Percentiles rank a stretch among this genome's conserved stretches.
Conservation (phyloP, 1,140 invertebrate genomes). For the Elymnias hypermnestra region DNA sequence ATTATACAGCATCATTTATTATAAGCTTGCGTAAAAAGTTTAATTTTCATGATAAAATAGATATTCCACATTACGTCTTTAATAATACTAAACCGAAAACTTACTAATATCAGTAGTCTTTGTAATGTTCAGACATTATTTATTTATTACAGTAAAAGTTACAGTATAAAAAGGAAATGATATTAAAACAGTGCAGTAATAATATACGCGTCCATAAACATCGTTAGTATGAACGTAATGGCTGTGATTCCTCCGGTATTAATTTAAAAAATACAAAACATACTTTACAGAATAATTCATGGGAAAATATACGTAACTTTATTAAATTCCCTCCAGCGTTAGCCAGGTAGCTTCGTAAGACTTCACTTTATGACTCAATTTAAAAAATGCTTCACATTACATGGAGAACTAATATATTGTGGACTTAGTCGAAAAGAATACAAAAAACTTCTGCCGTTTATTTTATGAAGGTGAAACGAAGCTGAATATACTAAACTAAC, state of each 20-base stretch:
- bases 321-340: conserved; percentile 58
- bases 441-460: conserved; percentile 6
- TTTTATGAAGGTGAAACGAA: conserved; percentile 1
- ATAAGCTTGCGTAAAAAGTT: no score
- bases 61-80: no score
- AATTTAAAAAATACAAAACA: conserved; percentile 31
- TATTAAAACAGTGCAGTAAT: no score
- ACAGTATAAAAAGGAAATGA: no score
- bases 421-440: conserved; percentile 30
- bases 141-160: background rate
- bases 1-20: no score
- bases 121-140: background rate
- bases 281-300: conserved; percentile 47
- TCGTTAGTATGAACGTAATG: background rate
- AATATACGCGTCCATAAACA: no score
- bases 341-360: conserved; percentile 48
- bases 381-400: conserved; percentile 68
- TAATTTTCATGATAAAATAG: no score
- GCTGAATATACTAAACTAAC: no score
- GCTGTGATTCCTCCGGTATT: conserved; percentile 12
- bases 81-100: no score
- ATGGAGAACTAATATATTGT: conserved; percentile 52
- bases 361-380: conserved; percentile 66
- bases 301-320: conserved; percentile 56
- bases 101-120: no score